Percentiles rank a stretch among this genome's conserved stretches.
Conservation (phyloP, 2,888 invertebrate genomes). For the Cephus spinipes region DNA sequence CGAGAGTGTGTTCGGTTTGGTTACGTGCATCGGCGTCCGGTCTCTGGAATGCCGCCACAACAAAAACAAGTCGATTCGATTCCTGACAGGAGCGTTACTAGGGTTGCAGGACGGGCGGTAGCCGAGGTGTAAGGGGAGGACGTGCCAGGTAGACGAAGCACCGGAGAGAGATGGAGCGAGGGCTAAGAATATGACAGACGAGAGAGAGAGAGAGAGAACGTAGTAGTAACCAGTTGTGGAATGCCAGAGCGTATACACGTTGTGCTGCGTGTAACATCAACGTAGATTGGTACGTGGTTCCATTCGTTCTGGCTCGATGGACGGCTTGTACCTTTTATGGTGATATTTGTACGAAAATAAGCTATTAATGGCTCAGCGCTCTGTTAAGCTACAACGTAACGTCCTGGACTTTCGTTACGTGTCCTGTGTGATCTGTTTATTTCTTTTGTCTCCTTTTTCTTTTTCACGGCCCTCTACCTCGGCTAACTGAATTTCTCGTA, state of each 20-base stretch:
- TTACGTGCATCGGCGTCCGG: conserved; percentile 31
- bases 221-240: conserved; percentile 44
- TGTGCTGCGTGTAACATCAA: not conserved
- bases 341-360: not conserved
- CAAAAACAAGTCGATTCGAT: conserved; percentile 37
- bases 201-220: conserved; percentile 10
- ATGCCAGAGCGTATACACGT: conserved; percentile 29
- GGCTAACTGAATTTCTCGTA: not conserved
- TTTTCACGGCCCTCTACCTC: not conserved
- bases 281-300: conserved; percentile 1
- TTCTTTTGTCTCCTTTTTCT: not conserved
- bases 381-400: not conserved
- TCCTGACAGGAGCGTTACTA: conserved; percentile 31
- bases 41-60: conserved; percentile 56
- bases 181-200: not conserved
- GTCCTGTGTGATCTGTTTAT: not conserved
- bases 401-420: not conserved
- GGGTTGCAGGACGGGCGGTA: not conserved
- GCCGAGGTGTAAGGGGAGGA: not conserved
- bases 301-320: not conserved
- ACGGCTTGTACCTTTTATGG: not conserved
- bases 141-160: conserved; percentile 11
- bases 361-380: not conserved
- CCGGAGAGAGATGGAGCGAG: conserved; percentile 3
- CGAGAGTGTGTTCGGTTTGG: conserved; percentile 14